phyloP scores from a whole-genome alignment of 2,113 vertebrate species.

The Hippocampus zosterae region DNA sequence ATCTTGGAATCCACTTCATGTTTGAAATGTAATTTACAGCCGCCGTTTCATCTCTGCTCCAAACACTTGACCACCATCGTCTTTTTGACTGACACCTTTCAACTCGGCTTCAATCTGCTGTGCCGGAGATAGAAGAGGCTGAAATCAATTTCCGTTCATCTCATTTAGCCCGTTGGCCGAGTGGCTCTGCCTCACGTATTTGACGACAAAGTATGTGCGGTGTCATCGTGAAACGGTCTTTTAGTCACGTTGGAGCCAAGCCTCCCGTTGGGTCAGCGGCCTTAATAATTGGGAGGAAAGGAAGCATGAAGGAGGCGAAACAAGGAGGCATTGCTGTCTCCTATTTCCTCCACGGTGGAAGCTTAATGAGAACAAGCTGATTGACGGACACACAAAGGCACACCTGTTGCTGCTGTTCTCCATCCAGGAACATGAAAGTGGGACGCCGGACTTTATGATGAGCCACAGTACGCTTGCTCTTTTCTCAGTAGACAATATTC shows the following conservation, averaged over 20 bases:
- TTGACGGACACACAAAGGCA: conserved; percentile 20
- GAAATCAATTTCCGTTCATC: too few species aligned
- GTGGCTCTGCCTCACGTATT: too few species aligned
- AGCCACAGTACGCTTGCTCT: conserved; percentile 48
- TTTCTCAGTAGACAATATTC: conserved; percentile 48
- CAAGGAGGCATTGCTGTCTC: conserved; percentile 2
- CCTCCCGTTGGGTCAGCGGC: not conserved
- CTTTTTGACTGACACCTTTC: too few species aligned
- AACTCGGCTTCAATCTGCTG: too few species aligned
- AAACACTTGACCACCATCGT: too few species aligned
- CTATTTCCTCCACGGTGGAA: conserved; percentile 2
- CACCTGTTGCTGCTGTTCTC: conserved; percentile 29
- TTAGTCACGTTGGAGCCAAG: not conserved
- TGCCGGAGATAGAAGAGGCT: too few species aligned
- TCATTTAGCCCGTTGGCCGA: too few species aligned
- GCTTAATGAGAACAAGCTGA: conserved; percentile 34
- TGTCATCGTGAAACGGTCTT: not conserved
- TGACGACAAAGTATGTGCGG: not conserved
- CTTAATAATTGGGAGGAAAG: not conserved
- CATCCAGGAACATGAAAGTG: conserved; percentile 18
- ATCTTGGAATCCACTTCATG: too few species aligned
- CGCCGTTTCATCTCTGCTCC: too few species aligned
- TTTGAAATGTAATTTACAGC: too few species aligned
- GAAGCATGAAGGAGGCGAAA: conserved; percentile 11
- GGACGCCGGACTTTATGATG: conserved; percentile 11